phyloP scores from a whole-genome alignment of 1,140 invertebrate genomes.

The Bombus sylvicola region DNA sequence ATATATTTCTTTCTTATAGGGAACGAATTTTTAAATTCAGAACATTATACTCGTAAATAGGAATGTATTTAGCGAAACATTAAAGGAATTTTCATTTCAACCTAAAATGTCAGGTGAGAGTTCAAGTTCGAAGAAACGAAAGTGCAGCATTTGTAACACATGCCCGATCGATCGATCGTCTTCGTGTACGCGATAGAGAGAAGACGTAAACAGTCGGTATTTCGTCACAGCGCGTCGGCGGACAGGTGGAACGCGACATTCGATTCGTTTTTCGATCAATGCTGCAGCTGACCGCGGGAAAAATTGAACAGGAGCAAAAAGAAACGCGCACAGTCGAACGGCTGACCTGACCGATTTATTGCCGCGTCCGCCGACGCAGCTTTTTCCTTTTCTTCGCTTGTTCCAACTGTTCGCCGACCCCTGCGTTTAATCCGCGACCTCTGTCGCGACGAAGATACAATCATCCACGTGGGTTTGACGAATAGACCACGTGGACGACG shows the following conservation, averaged over 20 bases:
- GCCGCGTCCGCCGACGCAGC: slow-evolving; percentile 52
- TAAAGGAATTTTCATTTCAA: neutral
- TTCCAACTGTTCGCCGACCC: slow-evolving; percentile 27
- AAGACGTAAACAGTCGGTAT: slow-evolving; percentile 36
- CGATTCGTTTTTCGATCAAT: slow-evolving; percentile 68
- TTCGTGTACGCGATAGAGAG: neutral
- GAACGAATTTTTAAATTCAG: too few relatives aligned
- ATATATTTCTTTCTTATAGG: too few relatives aligned
- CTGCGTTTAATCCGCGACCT: slow-evolving; percentile 65
- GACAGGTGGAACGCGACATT: slow-evolving; percentile 40
- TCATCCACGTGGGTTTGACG: slow-evolving; percentile 56
- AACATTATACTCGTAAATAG: neutral
- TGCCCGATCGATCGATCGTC: neutral
- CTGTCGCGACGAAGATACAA: slow-evolving; percentile 53
- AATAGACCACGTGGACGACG: slow-evolving; percentile 20
- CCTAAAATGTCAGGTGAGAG: neutral
- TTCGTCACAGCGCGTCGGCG: slow-evolving; percentile 18
- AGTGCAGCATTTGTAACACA: neutral
- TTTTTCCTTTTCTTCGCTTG: slow-evolving; percentile 62
- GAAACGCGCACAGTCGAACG: slow-evolving; percentile 41
- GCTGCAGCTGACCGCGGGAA: slow-evolving; percentile 65
- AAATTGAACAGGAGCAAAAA: slow-evolving; percentile 63
- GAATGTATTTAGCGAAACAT: neutral
- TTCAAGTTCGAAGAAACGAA: neutral
- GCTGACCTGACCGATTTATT: slow-evolving; percentile 68